Evolutionary conservation across 1,140 invertebrate genomes (phyloP).

Genomic region (Bombus vancouverensis): DNA sequence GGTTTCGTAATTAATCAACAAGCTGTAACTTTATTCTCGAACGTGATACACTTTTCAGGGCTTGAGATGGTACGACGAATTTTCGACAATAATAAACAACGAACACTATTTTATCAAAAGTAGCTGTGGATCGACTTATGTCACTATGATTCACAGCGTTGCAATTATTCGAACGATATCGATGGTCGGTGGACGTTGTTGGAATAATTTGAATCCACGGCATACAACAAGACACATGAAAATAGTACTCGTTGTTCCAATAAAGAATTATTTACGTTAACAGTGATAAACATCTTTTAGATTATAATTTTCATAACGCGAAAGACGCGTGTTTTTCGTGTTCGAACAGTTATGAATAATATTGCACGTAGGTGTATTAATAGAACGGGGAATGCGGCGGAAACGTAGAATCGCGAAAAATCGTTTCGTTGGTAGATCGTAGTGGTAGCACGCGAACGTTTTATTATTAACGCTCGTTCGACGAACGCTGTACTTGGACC

Average conservation of each 20-base stretch:
- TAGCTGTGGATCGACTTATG: neutral
- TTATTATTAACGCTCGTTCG: conserved; percentile 23
- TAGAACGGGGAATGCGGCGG: neutral
- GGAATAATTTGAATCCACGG: too few relatives aligned
- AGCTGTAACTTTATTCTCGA: too few relatives aligned
- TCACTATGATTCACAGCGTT: neutral
- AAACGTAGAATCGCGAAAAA: neutral
- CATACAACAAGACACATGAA: too few relatives aligned
- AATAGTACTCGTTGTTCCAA: too few relatives aligned
- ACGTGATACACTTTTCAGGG: too few relatives aligned
- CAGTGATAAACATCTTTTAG: accelerated
- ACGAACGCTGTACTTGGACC: neutral
- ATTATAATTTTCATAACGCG: too few relatives aligned
- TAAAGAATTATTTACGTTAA: too few relatives aligned
- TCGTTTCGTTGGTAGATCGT: neutral
- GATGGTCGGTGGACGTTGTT: too few relatives aligned
- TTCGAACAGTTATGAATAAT: neutral
- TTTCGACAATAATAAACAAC: too few relatives aligned
- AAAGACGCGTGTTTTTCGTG: neutral
- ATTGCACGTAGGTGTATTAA: neutral
- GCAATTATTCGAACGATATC: neutral
- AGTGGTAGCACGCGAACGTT: neutral
- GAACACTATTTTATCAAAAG: neutral
- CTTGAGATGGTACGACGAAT: too few relatives aligned
- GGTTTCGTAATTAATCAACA: neutral